phyloP scores from a whole-genome alignment of 1,140 invertebrate species.

The Odontomachus brunneus region DNA sequence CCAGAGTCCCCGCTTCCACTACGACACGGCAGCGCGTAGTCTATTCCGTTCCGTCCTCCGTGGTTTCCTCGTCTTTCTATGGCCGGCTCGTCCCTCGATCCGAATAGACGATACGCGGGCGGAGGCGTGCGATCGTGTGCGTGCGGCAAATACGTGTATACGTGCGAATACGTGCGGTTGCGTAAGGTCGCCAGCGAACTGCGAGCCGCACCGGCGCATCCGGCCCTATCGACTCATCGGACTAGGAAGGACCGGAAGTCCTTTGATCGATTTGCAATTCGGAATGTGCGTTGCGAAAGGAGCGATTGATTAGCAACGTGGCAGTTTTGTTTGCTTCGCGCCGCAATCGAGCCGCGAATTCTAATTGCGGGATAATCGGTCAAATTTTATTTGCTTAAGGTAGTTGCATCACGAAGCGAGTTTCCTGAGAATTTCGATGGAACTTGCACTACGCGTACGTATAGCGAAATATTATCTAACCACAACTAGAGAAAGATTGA shows the following conservation, averaged over 20 bases:
- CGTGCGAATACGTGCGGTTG: conserved; percentile 64
- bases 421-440: too few species aligned
- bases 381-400: not conserved
- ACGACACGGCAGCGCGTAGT: conserved; percentile 39
- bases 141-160: conserved; percentile 44
- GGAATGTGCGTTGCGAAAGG: conserved; percentile 10
- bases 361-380: not conserved
- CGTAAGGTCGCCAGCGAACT: conserved; percentile 63
- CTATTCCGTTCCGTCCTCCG: conserved; percentile 65
- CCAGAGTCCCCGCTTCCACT: conserved; percentile 46
- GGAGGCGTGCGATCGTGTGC: conserved; percentile 49
- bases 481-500: too few species aligned
- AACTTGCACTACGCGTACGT: too few species aligned
- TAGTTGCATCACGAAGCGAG: too few species aligned
- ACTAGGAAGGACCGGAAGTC: conserved; percentile 72
- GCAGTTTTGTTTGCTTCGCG: not conserved
- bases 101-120: conserved; percentile 55
- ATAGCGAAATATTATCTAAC: too few species aligned
- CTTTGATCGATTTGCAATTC: conserved; percentile 60
- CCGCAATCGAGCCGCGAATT: conserved; percentile 13
- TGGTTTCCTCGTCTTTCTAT: conserved; percentile 54
- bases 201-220: conserved; percentile 51
- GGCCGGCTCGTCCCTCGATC: conserved; percentile 40
- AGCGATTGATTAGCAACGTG: conserved; percentile 27
- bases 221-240: conserved; percentile 66